Evolutionary conservation across 2,888 invertebrate species (phyloP), one percentile per base, ranked within the genome.

Genomic region (Eudemis profundana): DNA sequence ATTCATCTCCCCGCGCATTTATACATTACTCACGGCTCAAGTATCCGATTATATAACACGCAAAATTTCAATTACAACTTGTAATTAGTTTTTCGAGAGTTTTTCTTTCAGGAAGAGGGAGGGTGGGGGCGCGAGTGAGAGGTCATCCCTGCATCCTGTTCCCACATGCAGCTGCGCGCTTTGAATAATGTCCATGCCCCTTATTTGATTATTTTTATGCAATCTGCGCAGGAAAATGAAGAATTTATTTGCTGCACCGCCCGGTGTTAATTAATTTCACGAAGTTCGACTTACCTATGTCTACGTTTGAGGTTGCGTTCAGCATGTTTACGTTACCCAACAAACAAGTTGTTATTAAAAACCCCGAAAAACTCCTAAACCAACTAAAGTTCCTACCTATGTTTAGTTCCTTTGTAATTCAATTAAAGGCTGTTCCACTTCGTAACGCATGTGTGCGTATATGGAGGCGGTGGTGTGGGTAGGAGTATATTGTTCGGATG

Each of bases 31-130:
- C 90, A 89, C 89, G 89, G 89, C 90, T 90, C 92, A 92, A 92
- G 91, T 92, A 92, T 92, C 91, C 92, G 92, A 92, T 93, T 92
- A 92, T 93, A 89, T 93, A 93, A 92, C 92, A 93, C 92, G 93
- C 92, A 92, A 93, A 93, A 93, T 93, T 93, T 93, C 93, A 93
- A 93, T 93, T 93, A 93, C 92, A 93, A 93, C 86, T 93, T 93
- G 92, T 93, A 93, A 93, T 93, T 93, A 93, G 93, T 93, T 93
- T 93, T 93, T 92, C 87, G 92, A 90, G 93, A 92, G 92, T 93
- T 93, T 93, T 92, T 92, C 92, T 93, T 92, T 91, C 90, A 86
- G 86, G 85, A 84, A 85, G 86, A 86, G 87, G 87, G 89, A 80
- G 82, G 86, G 83, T 77, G 77, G 71, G 76, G 67, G 88, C 72